Percentiles rank a stretch among this genome's conserved stretches.
phyloP scores from a whole-genome alignment of 2,888 invertebrate genomes.

The Pseudoips prasinana region DNA sequence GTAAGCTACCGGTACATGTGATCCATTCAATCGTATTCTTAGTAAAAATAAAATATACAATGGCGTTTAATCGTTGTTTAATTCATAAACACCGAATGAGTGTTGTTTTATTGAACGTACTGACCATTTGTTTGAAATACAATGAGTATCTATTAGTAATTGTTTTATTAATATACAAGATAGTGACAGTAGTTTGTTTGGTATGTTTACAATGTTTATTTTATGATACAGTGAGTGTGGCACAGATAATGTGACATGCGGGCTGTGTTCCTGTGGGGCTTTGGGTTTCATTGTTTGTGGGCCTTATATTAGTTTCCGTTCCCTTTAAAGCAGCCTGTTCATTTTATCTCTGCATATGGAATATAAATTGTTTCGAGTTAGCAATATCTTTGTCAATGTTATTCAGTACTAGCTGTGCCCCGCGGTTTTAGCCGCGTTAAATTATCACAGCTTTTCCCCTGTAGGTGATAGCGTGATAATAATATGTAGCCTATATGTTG shows the following conservation, averaged over 20 bases:
- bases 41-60: slow-evolving; percentile 5
- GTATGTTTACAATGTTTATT: slow-evolving; percentile 26
- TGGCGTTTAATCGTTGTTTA: no score
- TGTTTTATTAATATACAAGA: slow-evolving; percentile 21
- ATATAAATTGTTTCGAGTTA: no score
- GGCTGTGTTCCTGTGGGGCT: slow-evolving; percentile 23
- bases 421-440: no score
- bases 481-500: no score
- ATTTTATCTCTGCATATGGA: no score
- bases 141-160: slow-evolving; percentile 19
- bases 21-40: slow-evolving; percentile 6
- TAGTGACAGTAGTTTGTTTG: slow-evolving; percentile 23
- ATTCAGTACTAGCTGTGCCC: no score
- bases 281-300: slow-evolving; percentile 10
- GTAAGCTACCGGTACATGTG: slow-evolving; percentile 10
- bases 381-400: no score
- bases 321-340: slow-evolving; percentile 3
- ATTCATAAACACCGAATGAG: neutral
- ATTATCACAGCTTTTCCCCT: no score
- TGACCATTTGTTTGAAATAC: slow-evolving; percentile 27
- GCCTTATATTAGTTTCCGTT: slow-evolving; percentile 19
- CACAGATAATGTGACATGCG: slow-evolving; percentile 25
- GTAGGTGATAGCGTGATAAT: no score
- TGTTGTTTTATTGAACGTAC: slow-evolving; percentile 9
- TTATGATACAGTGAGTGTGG: slow-evolving; percentile 16